Evolutionary conservation across 1,140 invertebrate genomes (phyloP).

Genomic region (Drosophila neocordata): DNA sequence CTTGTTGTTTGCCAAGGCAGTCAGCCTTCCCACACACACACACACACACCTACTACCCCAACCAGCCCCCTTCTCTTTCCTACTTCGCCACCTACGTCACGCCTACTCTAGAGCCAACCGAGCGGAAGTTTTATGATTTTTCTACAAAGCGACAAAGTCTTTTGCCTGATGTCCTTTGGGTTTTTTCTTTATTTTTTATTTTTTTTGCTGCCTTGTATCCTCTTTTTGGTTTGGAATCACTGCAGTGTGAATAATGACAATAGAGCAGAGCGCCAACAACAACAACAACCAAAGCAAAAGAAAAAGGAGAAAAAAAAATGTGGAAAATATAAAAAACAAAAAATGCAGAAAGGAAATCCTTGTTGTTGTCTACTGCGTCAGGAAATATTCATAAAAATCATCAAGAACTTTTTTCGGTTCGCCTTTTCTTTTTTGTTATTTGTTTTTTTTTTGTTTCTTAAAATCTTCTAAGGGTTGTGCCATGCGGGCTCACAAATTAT

Average conservation of each 20-base stretch:
- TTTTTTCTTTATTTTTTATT: constrained; percentile 21
- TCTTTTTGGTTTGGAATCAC: constrained; percentile 66
- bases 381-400: constrained; percentile 76
- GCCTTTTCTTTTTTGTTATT: constrained; percentile 13
- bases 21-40: constrained; percentile 2
- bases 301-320: too few species aligned
- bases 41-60: too few species aligned
- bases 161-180: constrained; percentile 48
- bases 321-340: constrained; percentile 16
- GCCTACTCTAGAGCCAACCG: constrained; percentile 37
- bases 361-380: constrained; percentile 45
- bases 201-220: constrained; percentile 31
- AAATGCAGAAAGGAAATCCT: constrained; percentile 38
- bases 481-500: constrained; percentile 57
- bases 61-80: not conserved
- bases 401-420: constrained; percentile 32
- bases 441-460: not conserved
- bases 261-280: constrained; percentile 2
- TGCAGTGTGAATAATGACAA: constrained; percentile 74
- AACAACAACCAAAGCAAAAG: not conserved
- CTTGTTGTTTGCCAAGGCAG: constrained; percentile 60
- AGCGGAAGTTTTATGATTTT: constrained; percentile 81
- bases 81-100: constrained; percentile 3
- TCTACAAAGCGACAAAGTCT: constrained; percentile 75
- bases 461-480: constrained; percentile 2